Evolutionary conservation across 2,113 vertebrate genomes (phyloP), one percentile per base, ranked within the genome.

Genomic region (Dicaeum eximium): DNA sequence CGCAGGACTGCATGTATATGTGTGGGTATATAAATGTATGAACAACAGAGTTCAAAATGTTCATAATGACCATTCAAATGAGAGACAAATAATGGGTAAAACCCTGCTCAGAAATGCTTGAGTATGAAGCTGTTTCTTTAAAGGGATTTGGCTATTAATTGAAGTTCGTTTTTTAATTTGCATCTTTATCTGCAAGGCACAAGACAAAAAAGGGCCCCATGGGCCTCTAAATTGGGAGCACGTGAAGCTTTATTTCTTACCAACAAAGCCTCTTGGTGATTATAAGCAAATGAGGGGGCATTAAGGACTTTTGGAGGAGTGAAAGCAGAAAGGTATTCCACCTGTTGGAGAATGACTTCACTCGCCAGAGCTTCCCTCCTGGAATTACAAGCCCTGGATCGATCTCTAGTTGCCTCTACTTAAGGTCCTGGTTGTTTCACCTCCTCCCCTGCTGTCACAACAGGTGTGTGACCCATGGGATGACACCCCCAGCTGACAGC

Each of bases 121-220:
- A 60, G n/a, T 33, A 33, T 20, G 35, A 48, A 62, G 53, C n/a
- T 44, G 22, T 74, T 92, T 80, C 92, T 93, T 90, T 89, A 80
- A 88, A 84, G 48, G 35, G 64, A 92, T 97, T 97, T 97, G 95
- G 86, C 54, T 97, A 94, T 93, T 96, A 96, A 96, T 95, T 97
- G 92, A 48, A 73, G 86, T 93, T 95, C 21, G 48, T 92, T 97
- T 93, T 64, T 80, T 92, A 77, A 96, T 97, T 97, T 97, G 94
- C 95, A 96, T 97, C n/a, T 70, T 96, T 97, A 96, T 95, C 96
- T 95, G 35, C 78, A 73, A 89, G 35, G 47, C 42, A 61, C 51
- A 86, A 79, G 58, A 80, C 54, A 87, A 33, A 50, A 86, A 80
- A 86, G 65, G 71, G 66, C 65, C 80, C 54, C 16, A 3, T 2